These are phyloP conservation scores for Caenorhabditis brenneri DNA, from an alignment of 1,140 invertebrate species.

Conservation along the genomic window DNA sequence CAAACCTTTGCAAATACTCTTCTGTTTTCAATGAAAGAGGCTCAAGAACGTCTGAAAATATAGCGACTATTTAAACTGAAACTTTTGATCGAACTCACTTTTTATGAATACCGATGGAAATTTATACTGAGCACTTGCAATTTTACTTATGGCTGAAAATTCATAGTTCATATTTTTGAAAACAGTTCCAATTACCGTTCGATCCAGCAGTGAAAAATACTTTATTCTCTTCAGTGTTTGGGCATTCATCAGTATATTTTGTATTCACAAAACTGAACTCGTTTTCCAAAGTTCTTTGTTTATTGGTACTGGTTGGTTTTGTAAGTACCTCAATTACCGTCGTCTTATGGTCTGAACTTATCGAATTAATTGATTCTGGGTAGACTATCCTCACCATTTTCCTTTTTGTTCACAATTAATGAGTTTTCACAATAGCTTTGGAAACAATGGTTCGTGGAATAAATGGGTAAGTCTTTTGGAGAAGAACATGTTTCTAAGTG, in stretches of 20 bases:
- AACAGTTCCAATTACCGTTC: background rate
- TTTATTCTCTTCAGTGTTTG: background rate
- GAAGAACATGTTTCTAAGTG: background rate
- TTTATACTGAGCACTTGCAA: background rate
- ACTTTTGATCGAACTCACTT: background rate
- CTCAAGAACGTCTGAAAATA: background rate
- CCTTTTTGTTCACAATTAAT: background rate
- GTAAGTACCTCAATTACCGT: background rate
- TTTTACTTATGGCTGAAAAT: background rate
- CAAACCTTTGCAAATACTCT: background rate
- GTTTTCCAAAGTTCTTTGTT: background rate
- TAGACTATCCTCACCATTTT: too few relatives aligned
- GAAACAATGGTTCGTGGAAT: background rate
- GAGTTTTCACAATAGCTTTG: background rate
- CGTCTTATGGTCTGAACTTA: background rate
- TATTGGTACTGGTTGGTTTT: background rate
- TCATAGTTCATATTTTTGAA: background rate
- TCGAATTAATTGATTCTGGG: background rate
- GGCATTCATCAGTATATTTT: background rate
- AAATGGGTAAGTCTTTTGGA: background rate
- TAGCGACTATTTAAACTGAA: background rate
- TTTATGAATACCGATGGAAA: background rate
- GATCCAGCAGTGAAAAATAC: background rate
- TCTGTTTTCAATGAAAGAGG: background rate
- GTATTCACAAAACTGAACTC: background rate